Percentiles rank a stretch among this genome's conserved stretches.
Evolutionary conservation across 92 coral and sea anemone species (phyloP).

Genomic region (Phymanthus crucifer): DNA sequence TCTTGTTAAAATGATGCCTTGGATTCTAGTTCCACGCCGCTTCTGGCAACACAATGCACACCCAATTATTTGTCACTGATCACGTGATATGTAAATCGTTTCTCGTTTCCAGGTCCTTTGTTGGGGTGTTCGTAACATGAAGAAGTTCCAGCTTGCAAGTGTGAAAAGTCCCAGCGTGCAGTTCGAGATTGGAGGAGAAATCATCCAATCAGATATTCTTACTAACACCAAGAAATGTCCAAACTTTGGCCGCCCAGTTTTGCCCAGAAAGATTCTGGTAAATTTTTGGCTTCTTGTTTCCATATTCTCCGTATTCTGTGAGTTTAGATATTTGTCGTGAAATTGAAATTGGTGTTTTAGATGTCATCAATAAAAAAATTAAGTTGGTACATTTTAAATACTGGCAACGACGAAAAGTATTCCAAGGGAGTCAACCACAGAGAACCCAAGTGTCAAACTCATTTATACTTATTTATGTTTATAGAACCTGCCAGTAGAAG

Average conservation of each 20-base stretch:
- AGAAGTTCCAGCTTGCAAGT: slow-evolving; percentile 87
- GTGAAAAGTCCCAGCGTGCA: slow-evolving; percentile 88
- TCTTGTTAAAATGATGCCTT: neutral
- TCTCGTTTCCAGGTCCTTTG: slow-evolving; percentile 72
- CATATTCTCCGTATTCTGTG: neutral
- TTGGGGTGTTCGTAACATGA: slow-evolving; percentile 99
- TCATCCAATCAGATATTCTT: slow-evolving; percentile 72
- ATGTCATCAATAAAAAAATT: no score
- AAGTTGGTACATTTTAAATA: no score
- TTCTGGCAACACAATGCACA: no score
- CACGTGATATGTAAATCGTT: neutral
- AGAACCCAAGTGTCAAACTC: no score
- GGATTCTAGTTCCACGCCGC: no score
- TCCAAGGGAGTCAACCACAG: no score
- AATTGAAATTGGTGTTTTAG: no score
- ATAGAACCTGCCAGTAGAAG: slow-evolving; percentile 92
- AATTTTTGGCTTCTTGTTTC: slow-evolving; percentile 5
- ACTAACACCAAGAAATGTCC: slow-evolving; percentile 80
- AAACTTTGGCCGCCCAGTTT: slow-evolving; percentile 78
- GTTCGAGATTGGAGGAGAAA: slow-evolving; percentile 84
- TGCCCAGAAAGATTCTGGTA: slow-evolving; percentile 76
- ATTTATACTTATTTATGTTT: no score
- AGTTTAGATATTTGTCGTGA: no score
- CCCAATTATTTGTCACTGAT: neutral
- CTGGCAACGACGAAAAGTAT: no score